phyloP scores from a whole-genome alignment of 2,113 vertebrate species.

The Calidris pugnax region DNA sequence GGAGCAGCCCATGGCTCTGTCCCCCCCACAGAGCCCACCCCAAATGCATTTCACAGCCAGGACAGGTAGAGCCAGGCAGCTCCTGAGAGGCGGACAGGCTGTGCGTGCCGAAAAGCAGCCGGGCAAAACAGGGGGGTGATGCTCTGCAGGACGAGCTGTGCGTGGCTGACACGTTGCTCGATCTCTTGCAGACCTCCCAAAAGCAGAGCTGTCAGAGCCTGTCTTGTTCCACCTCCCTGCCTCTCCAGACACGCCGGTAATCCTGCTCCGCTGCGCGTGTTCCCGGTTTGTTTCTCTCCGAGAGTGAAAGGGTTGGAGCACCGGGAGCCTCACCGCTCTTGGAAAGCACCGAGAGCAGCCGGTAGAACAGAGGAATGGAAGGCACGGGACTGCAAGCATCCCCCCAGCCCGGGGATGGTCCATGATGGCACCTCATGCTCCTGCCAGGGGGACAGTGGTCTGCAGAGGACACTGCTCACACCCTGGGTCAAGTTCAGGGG shows the following conservation, averaged over 20 bases:
- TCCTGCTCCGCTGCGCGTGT: neutral
- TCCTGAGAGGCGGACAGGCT: neutral
- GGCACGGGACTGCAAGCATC: neutral
- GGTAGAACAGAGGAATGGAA: neutral
- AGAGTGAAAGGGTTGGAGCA: neutral
- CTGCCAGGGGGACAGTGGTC: neutral
- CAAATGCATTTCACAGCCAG: neutral
- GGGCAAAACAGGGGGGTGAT: neutral
- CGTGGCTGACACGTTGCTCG: neutral
- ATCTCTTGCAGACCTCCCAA: neutral
- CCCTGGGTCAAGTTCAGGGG: neutral
- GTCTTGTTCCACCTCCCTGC: slow-evolving; percentile 38
- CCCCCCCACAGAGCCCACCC: neutral
- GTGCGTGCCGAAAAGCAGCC: neutral
- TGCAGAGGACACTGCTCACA: neutral
- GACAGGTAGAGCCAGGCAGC: neutral
- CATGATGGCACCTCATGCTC: rapidly evolving
- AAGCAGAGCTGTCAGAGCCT: slow-evolving; percentile 43
- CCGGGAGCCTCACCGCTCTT: neutral
- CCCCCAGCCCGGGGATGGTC: neutral
- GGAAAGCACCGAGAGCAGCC: neutral
- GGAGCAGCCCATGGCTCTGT: neutral
- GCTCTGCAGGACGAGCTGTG: neutral
- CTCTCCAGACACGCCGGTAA: neutral
- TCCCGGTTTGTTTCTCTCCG: neutral